Conservation (phyloP, 2,888 invertebrate genomes). For the Nematopogon swammerdamellus region DNA sequence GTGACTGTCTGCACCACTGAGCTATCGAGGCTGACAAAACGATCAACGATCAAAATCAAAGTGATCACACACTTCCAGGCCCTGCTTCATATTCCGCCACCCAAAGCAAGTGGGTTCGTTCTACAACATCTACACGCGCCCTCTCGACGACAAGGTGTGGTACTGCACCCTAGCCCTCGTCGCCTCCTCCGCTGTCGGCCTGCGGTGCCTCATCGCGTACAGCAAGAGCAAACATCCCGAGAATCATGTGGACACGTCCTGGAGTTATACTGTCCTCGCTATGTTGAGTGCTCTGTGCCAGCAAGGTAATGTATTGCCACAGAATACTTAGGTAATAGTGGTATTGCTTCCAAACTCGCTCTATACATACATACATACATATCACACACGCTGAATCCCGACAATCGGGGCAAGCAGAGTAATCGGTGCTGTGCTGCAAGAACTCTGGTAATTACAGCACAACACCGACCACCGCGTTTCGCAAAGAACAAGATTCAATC, state of each 20-base stretch:
- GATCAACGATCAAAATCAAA: no score
- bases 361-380: no score
- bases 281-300: slow-evolving; percentile 43
- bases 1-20: no score
- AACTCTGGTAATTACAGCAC: no score
- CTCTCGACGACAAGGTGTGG: slow-evolving; percentile 59
- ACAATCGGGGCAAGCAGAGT: no score
- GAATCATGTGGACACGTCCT: slow-evolving; percentile 28
- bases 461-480: no score
- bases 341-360: slow-evolving; percentile 1
- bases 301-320: slow-evolving; percentile 38
- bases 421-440: no score
- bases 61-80: slow-evolving; percentile 36
- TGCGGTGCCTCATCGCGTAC: slow-evolving; percentile 23
- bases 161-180: slow-evolving; percentile 36
- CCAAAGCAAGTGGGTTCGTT: slow-evolving; percentile 59
- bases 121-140: slow-evolving; percentile 62
- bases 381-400: no score
- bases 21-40: no score
- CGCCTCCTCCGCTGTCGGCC: slow-evolving; percentile 18
- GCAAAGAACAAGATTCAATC: no score
- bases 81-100: slow-evolving; percentile 65
- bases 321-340: neutral
- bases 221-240: slow-evolving; percentile 13
- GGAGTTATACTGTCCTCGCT: slow-evolving; percentile 42